A percentile compares a stretch with the other conserved stretches of the same genome.
Evolutionary conservation across 2,797 vertebrate genomes (phyloP).

Genomic region (Aldrovandia affinis): DNA sequence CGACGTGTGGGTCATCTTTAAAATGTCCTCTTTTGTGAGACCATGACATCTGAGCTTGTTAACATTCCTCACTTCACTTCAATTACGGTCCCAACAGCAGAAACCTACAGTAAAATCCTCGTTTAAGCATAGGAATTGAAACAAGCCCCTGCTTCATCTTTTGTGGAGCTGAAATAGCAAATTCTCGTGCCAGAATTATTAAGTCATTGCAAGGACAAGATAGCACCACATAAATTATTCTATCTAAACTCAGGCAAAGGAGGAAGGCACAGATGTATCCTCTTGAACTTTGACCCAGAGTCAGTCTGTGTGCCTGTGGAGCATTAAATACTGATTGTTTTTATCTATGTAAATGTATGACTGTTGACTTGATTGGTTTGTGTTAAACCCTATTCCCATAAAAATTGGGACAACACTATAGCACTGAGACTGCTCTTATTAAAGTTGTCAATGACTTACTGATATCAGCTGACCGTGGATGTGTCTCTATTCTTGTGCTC

Average conservation of each 20-base stretch:
- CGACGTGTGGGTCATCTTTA: slow-evolving; percentile 49
- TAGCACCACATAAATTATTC: background rate
- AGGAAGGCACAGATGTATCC: too few relatives aligned
- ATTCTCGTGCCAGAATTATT: slow-evolving; percentile 50
- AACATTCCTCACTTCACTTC: slow-evolving; percentile 72
- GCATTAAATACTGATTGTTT: background rate
- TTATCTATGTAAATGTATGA: background rate
- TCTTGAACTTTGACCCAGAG: slow-evolving; percentile 5
- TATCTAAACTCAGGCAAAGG: background rate
- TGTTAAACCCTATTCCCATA: background rate
- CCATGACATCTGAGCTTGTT: slow-evolving; percentile 68
- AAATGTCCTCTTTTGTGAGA: slow-evolving; percentile 70
- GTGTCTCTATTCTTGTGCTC: too few relatives aligned
- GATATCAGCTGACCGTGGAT: too few relatives aligned
- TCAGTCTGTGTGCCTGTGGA: background rate
- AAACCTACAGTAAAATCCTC: slow-evolving; percentile 26
- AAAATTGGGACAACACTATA: too few relatives aligned
- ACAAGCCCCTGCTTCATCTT: slow-evolving; percentile 66
- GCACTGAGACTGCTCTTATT: too few relatives aligned
- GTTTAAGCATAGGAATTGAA: slow-evolving; percentile 57
- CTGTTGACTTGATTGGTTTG: background rate
- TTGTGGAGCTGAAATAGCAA: slow-evolving; percentile 64
- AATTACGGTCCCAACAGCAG: slow-evolving; percentile 66
- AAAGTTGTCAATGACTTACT: too few relatives aligned
- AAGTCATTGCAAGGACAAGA: slow-evolving; percentile 8